Base-by-base conservation (phyloP, 2,797 vertebrate species). In the Sphenopsis melanotis region DNA sequence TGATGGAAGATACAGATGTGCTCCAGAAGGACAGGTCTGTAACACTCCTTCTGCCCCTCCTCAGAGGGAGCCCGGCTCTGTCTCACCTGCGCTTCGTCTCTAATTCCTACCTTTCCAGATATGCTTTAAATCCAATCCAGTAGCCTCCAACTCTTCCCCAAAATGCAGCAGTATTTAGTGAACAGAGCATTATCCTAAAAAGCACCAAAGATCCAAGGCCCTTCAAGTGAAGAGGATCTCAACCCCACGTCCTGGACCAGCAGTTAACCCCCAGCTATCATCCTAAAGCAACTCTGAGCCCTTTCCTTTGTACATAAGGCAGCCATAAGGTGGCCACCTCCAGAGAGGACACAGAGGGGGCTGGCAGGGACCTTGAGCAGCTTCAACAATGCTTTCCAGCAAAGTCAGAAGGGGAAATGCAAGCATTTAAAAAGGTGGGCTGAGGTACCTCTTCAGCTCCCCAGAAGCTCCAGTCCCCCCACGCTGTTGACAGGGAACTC, bases 161-260 rank as follows among this genome's bases (percentile, higher is more conserved):
- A 56, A 71, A 60, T 12, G 11, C 21, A 42, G 19, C 64, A 49
- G 23, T 56, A 34, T 59, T 59, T 71, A 71, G 4, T 15, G 42
- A 89, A 81, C 13, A 37, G 17, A 77, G 15, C 13, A 65, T 44
- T 70, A 71, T 8, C 12, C 57, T 64, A 74, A 53, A 83, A 83
- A 63, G 12, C 20, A 63, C 23, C 36, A 15, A 39, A 49, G 34
- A 78, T 56, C 19, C n/a, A 55, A 79, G 36, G 15, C 15, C 4
- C 24, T 47, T 72, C 50, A 65, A 39, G 10, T 32, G 50, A 82
- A 42, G 9, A 49, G 27, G 34, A 78, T 24, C 68, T 72, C 52
- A 79, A 61, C 2, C 11, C 6, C 32, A 34, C 0, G 0, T 59
- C 20, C 60, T 34, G 37, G 32, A 47, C 16, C n/a, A 41, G 22